Base-by-base conservation (phyloP, 2,888 invertebrate species). In the Rhagonycha fulva region DNA sequence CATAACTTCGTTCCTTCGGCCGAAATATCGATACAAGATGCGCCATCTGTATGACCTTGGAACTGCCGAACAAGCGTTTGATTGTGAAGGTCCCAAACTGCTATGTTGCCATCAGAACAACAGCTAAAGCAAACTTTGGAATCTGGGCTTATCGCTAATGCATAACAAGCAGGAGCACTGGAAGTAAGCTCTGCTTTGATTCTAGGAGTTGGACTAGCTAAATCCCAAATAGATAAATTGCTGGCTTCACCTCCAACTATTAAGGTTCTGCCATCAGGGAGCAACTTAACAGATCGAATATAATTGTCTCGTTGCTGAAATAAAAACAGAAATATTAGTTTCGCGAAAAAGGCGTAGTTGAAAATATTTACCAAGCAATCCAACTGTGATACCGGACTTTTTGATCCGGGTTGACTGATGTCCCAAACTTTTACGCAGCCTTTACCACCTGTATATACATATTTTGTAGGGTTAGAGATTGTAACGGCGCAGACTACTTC, bases 401-500 rank as follows among this genome's bases (percentile, higher is more conserved):
- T 94, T 82, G 92, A 92, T 70, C 92, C 92, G 28, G 94, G 93
- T 85, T 94, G 93, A 84, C 92, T 92, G 83, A 93, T 93, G 84
- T 93, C 93, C 93, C 93, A 93, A 63, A 97, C 95, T 89, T 97
- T 97, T 63, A 97, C 96, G 88, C 96, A 96, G 75, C 97, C 97
- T 89, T 98, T 98, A 79, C 98, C 98, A 26, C 98, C 99, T 0
- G 99, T 99, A 89, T 98, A 99, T n/a, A 98, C 97, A 87, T 96
- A 95, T 82, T 96, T 92, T 79, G 95, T 94, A 77, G 94, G 93
- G 85, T 93, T 90, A 75, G 96, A 95, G 86, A 99, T 94, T 70
- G 98, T 98, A 69, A 99, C 98, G 0, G 98, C 98, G 87, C 98
- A 98, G 47, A 98, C 98, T 63, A 98, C 96, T 88, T 98, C 98